phyloP scores from a whole-genome alignment of 2,888 invertebrate genomes.

The Athetis lepigone region DNA sequence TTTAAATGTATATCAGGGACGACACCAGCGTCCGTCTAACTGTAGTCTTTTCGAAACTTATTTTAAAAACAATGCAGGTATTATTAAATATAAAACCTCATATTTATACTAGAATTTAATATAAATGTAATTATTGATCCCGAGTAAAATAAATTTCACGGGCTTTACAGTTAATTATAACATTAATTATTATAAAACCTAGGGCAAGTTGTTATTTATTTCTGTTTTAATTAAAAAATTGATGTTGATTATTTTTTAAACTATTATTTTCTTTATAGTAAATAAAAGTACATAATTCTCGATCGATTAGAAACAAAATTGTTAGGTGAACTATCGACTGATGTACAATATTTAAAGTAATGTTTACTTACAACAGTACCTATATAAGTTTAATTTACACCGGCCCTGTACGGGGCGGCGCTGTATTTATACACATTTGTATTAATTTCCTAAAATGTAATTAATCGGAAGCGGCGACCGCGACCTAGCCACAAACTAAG shows the following conservation, averaged over 20 bases:
- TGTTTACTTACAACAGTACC: constrained; percentile 87
- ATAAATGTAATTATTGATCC: constrained; percentile 88
- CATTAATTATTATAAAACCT: constrained; percentile 89
- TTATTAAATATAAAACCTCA: constrained; percentile 89
- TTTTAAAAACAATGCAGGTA: constrained; percentile 90
- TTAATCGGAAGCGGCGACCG: constrained; percentile 86
- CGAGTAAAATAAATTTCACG: constrained; percentile 89
- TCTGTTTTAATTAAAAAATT: constrained; percentile 87
- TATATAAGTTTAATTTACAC: constrained; percentile 87
- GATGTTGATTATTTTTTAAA: constrained; percentile 90
- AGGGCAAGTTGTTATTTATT: constrained; percentile 92
- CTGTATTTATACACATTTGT: constrained; percentile 86
- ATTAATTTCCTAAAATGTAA: constrained; percentile 89
- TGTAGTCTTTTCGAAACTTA: constrained; percentile 87
- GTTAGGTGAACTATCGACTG: constrained; percentile 90
- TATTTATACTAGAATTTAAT: constrained; percentile 90
- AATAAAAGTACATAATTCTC: constrained; percentile 88
- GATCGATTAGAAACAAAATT: constrained; percentile 89
- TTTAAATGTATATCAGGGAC: constrained; percentile 82
- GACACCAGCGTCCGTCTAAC: constrained; percentile 74
- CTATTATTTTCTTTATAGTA: constrained; percentile 85
- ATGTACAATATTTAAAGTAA: constrained; percentile 89
- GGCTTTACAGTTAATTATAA: constrained; percentile 90
- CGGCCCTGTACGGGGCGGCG: constrained; percentile 77
- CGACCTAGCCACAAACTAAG: constrained; percentile 84